These are phyloP conservation scores for Leptosomus discolor DNA, from an alignment of 2,113 vertebrate genomes.

Conservation along the genomic window DNA sequence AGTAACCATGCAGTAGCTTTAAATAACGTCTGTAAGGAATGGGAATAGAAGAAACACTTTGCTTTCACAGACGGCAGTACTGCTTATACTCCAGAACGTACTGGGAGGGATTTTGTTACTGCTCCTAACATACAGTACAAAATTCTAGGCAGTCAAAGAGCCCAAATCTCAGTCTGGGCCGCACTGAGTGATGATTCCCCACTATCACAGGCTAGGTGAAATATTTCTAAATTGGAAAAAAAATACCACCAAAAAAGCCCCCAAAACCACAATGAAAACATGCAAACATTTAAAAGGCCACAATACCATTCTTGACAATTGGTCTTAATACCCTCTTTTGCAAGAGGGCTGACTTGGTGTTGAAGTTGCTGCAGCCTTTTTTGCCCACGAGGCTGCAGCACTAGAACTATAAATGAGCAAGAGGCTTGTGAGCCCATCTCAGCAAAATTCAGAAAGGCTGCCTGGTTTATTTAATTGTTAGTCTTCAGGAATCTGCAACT, in stretches of 20 bases:
- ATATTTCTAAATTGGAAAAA: background rate
- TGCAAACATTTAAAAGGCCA: background rate
- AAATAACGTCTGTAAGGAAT: background rate
- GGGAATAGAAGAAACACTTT: background rate
- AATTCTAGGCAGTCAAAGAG: background rate
- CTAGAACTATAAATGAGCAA: background rate
- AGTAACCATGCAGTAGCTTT: background rate
- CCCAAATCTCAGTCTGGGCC: background rate
- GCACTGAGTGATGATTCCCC: background rate
- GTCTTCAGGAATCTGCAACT: background rate
- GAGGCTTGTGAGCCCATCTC: background rate
- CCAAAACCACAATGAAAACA: background rate
- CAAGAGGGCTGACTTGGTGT: background rate
- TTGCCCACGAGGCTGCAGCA: constrained; percentile 36
- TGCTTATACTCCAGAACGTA: background rate
- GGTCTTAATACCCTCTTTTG: background rate
- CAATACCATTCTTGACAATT: background rate
- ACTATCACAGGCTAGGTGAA: background rate
- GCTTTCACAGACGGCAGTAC: background rate
- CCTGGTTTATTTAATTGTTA: background rate
- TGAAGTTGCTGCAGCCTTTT: background rate
- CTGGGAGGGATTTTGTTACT: background rate
- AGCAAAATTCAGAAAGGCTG: background rate
- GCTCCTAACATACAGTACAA: background rate
- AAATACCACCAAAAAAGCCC: background rate